A percentile compares a stretch with the other conserved stretches of the same genome.
phyloP scores from a whole-genome alignment of 2,113 vertebrate species.

The Odocoileus hemionus region DNA sequence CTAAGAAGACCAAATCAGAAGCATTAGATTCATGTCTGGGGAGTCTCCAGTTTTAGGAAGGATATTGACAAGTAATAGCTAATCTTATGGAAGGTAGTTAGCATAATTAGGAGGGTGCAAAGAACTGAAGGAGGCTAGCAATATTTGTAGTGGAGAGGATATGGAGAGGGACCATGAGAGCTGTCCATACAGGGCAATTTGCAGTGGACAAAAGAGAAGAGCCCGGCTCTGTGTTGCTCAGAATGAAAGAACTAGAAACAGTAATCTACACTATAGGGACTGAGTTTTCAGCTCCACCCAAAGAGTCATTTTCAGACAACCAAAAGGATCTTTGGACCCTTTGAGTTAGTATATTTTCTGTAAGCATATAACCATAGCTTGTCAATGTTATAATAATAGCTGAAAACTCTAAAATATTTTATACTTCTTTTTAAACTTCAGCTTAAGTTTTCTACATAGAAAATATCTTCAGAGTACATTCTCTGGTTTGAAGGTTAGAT shows the following conservation, averaged over 20 bases:
- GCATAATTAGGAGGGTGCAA: neutral
- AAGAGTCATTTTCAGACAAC: neutral
- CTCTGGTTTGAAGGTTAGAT: neutral
- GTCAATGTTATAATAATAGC: neutral
- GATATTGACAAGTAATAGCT: neutral
- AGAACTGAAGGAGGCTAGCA: neutral
- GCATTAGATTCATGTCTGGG: neutral
- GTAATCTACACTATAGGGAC: fast-evolving
- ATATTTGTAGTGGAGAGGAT: neutral
- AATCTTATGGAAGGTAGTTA: neutral
- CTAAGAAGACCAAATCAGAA: neutral
- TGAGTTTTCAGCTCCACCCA: neutral
- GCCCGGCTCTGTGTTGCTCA: neutral
- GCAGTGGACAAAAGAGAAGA: neutral
- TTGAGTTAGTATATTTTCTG: neutral
- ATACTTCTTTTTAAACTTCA: neutral
- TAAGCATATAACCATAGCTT: neutral
- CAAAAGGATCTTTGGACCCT: neutral
- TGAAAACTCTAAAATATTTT: neutral
- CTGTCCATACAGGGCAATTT: neutral
- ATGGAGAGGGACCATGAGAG: fast-evolving
- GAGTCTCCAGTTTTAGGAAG: neutral
- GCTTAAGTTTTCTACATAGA: neutral
- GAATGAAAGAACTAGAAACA: neutral
- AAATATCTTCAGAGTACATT: neutral